phyloP scores from a whole-genome alignment of 2,888 invertebrate species.

The Drosophila quasianomalipes region DNA sequence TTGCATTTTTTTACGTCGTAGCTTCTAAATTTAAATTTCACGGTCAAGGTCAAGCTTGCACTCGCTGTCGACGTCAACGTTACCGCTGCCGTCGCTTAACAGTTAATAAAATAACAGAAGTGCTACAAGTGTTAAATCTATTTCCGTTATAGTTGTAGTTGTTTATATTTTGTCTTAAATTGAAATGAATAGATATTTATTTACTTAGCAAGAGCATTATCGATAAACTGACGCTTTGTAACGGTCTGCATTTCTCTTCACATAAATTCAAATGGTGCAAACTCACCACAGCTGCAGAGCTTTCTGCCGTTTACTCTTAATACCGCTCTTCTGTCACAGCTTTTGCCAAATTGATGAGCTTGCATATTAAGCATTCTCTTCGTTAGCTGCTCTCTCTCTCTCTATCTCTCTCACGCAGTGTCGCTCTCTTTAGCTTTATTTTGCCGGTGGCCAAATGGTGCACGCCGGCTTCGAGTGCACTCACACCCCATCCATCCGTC shows the following conservation, averaged over 20 bases:
- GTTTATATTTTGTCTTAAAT: not conserved
- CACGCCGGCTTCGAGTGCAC: conserved; percentile 50
- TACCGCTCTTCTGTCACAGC: conserved; percentile 22
- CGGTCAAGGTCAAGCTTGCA: conserved; percentile 83
- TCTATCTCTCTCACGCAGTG: not conserved
- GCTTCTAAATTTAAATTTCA: conserved; percentile 84
- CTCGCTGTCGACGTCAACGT: conserved; percentile 56
- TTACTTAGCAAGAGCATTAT: not conserved
- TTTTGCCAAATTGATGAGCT: conserved; percentile 13
- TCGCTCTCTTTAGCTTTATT: conserved; percentile 6
- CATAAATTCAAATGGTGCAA: conserved; percentile 18
- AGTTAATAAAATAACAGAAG: conserved; percentile 50
- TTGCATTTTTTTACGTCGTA: conserved; percentile 73
- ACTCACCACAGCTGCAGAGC: conserved; percentile 42
- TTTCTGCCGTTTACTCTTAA: conserved; percentile 27
- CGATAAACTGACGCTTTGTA: not conserved
- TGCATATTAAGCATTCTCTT: conserved; percentile 7
- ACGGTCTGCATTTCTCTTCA: conserved; percentile 2
- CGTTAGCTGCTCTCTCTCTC: not conserved
- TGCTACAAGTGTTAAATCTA: not conserved
- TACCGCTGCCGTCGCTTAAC: conserved; percentile 6
- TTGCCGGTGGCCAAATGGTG: conserved; percentile 33
- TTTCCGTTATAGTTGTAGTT: not conserved
- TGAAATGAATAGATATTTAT: not conserved
- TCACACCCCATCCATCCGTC: conserved; percentile 15